phyloP scores from a whole-genome alignment of 2,888 invertebrate species.

The Caenorhabditis macrosperma region DNA sequence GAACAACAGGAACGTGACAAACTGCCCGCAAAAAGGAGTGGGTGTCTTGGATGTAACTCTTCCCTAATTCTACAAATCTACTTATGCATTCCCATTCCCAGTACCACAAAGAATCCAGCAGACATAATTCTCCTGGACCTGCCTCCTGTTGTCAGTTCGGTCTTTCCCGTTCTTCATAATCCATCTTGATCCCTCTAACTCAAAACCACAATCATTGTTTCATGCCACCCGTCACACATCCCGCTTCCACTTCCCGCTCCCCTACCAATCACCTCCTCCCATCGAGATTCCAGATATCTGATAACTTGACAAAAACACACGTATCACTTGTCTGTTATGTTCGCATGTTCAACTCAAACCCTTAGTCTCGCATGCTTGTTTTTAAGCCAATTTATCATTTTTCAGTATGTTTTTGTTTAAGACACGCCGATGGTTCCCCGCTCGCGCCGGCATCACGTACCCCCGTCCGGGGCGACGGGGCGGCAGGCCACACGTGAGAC shows the following conservation, averaged over 20 bases:
- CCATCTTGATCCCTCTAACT: not conserved
- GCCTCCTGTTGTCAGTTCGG: no score
- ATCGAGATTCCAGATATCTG: not conserved
- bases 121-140: no score
- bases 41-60: no score
- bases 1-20: no score
- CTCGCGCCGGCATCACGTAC: conserved; percentile 1
- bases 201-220: conserved; percentile 23
- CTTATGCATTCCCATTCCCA: no score
- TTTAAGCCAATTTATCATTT: conserved; percentile 46
- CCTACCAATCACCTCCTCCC: conserved; percentile 9
- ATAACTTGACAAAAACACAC: conserved; percentile 37
- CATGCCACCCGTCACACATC: not conserved
- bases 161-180: not conserved
- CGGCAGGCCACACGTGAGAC: conserved; percentile 14
- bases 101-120: no score
- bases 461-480: conserved; percentile 8
- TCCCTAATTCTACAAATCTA: no score
- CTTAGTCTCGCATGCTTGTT: conserved; percentile 24
- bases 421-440: conserved; percentile 10
- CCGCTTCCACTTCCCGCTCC: conserved; percentile 11
- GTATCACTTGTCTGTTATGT: conserved; percentile 12
- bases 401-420: conserved; percentile 50
- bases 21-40: no score
- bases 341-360: conserved; percentile 4